Conservation (phyloP, 2,888 invertebrate species). For the Nemurella pictetii region DNA sequence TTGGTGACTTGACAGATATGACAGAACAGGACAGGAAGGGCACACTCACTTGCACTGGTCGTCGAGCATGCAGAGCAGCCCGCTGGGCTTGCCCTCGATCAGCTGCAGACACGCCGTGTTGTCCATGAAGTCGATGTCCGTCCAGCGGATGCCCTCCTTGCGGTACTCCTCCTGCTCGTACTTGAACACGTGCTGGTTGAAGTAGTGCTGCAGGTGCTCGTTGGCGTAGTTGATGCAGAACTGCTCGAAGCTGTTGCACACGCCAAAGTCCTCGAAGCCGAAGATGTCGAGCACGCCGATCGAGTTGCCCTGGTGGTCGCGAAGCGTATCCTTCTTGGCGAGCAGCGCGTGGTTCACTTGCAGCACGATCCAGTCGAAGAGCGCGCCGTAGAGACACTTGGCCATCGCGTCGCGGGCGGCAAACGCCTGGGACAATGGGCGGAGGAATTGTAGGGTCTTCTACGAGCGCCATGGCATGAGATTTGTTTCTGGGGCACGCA, state of each 20-base stretch:
- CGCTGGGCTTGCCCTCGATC: conserved; percentile 88
- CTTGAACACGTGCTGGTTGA: conserved; percentile 97
- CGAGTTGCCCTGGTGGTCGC: conserved; percentile 90
- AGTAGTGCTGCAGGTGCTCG: conserved; percentile 95
- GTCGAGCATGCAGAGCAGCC: conserved; percentile 86
- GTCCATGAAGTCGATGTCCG: conserved; percentile 93
- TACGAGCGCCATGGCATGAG: too few relatives aligned
- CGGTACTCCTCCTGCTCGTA: conserved; percentile 96
- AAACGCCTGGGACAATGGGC: conserved; percentile 64
- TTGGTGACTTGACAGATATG: too few relatives aligned
- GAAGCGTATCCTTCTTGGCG: conserved; percentile 82
- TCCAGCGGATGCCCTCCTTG: conserved; percentile 92
- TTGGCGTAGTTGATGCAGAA: conserved; percentile 97
- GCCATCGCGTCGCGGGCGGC: conserved; percentile 95
- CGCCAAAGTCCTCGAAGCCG: conserved; percentile 94
- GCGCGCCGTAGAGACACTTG: conserved; percentile 92
- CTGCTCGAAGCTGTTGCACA: conserved; percentile 91
- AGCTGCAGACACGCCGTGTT: conserved; percentile 93
- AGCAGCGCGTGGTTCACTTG: conserved; percentile 93
- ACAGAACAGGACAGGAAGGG: too few relatives aligned
- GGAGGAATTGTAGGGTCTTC: too few relatives aligned
- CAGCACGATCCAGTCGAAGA: conserved; percentile 97
- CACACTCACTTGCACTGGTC: conserved; percentile 91
- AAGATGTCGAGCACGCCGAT: conserved; percentile 96
- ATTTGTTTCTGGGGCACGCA: too few relatives aligned